These are phyloP conservation scores for Mesoligia furuncula DNA, from an alignment of 2,888 invertebrate genomes.

Conservation along the genomic window DNA sequence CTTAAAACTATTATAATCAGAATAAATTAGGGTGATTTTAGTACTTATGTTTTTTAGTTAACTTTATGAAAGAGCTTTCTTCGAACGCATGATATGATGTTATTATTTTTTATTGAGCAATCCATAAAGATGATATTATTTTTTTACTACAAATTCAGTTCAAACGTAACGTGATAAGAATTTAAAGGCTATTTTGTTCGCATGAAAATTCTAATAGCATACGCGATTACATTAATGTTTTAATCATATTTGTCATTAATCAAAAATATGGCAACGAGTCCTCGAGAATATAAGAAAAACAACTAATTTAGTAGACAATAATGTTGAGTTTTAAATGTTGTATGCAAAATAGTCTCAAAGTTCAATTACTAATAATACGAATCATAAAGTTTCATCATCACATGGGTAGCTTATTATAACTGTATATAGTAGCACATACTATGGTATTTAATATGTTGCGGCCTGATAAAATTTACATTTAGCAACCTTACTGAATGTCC, in stretches of 20 bases:
- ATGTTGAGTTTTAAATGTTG: conserved; percentile 31
- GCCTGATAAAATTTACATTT: conserved; percentile 16
- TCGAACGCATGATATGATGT: conserved; percentile 56
- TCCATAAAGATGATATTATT: conserved; percentile 39
- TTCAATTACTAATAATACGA: conserved; percentile 34
- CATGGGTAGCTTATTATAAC: conserved; percentile 41
- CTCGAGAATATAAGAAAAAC: conserved; percentile 29
- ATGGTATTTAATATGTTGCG: conserved; percentile 15
- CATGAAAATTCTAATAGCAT: conserved; percentile 34
- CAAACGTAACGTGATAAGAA: conserved; percentile 19
- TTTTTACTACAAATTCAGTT: conserved; percentile 30
- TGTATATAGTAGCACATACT: conserved; percentile 24
- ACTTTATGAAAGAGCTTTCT: conserved; percentile 39
- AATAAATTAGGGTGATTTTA: conserved; percentile 53
- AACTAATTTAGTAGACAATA: conserved; percentile 22
- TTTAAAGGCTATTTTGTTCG: conserved; percentile 48
- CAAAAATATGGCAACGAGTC: conserved; percentile 56
- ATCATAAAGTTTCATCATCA: conserved; percentile 51
- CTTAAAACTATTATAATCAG: conserved; percentile 35
- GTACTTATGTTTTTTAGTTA: conserved; percentile 43
- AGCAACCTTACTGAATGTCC: conserved; percentile 2
- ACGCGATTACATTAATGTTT: conserved; percentile 19
- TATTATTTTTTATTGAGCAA: conserved; percentile 58
- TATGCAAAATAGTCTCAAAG: conserved; percentile 30
- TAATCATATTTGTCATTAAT: conserved; percentile 39